phyloP scores from a whole-genome alignment of 2,113 vertebrate genomes.

The Brachyhypopomus gauderio region DNA sequence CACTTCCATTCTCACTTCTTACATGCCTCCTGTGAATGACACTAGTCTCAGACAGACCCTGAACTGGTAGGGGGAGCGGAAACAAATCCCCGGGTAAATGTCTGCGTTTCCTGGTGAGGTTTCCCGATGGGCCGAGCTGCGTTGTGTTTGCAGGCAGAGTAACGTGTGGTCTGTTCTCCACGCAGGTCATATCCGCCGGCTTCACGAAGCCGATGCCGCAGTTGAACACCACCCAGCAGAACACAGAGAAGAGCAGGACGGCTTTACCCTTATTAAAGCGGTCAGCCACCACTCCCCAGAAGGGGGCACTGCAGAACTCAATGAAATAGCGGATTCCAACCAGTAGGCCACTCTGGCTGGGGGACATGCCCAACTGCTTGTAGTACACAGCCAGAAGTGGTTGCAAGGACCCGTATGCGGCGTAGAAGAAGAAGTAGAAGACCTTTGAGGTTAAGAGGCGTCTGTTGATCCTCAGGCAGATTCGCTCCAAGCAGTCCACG shows the following conservation, averaged over 20 bases:
- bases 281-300: conserved; percentile 97
- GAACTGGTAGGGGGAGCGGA: not conserved
- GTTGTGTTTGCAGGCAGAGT: conserved; percentile 1
- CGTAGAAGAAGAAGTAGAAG: conserved; percentile 98
- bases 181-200: conserved; percentile 86
- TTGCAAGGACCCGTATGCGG: conserved; percentile 94
- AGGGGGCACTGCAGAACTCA: conserved; percentile 97
- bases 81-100: not conserved
- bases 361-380: conserved; percentile 94
- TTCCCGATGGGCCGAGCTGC: not conserved
- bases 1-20: conserved; percentile 41
- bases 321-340: conserved; percentile 98
- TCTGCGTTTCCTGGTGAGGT: conserved; percentile 41
- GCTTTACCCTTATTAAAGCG: conserved; percentile 93
- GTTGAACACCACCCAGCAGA: conserved; percentile 97
- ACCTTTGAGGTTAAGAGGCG: conserved; percentile 93
- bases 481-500: conserved; percentile 85
- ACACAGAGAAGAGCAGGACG: conserved; percentile 90
- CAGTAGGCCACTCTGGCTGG: conserved; percentile 90
- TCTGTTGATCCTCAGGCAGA: conserved; percentile 86
- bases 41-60: not conserved
- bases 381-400: conserved; percentile 93
- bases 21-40: not conserved
- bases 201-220: conserved; percentile 91
- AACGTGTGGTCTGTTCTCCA: conserved; percentile 59